phyloP scores from a whole-genome alignment of 2,888 invertebrate genomes.

The Caenorhabditis sinica region DNA sequence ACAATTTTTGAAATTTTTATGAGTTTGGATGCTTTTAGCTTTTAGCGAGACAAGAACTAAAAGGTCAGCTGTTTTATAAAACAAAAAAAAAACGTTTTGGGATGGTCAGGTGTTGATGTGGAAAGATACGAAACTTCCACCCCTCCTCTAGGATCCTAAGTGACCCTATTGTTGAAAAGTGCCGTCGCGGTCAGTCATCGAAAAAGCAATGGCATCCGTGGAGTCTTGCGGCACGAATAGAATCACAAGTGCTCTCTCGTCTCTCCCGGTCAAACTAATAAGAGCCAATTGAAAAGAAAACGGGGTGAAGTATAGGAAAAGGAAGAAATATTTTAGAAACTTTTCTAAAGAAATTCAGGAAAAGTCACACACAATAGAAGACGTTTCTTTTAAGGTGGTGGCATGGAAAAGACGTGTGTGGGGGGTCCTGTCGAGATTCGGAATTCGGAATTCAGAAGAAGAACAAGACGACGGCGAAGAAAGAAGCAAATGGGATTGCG shows the following conservation, averaged over 20 bases:
- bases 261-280: slow-evolving; percentile 58
- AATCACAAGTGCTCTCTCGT: slow-evolving; percentile 58
- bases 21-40: slow-evolving; percentile 22
- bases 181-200: slow-evolving; percentile 13
- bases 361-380: slow-evolving; percentile 54
- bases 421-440: background rate
- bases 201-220: slow-evolving; percentile 46
- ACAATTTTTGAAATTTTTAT: slow-evolving; percentile 47
- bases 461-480: background rate
- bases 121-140: background rate
- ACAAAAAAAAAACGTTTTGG: slow-evolving; percentile 5
- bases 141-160: slow-evolving; percentile 14
- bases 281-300: slow-evolving; percentile 64
- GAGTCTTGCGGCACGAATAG: slow-evolving; percentile 26
- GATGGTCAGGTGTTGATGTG: slow-evolving; percentile 40
- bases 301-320: slow-evolving; percentile 15
- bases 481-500: slow-evolving; percentile 40
- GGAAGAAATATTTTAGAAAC: slow-evolving; percentile 28
- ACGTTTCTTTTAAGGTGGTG: slow-evolving; percentile 37
- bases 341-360: slow-evolving; percentile 49
- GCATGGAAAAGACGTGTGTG: slow-evolving; percentile 33
- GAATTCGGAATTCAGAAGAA: slow-evolving; percentile 46
- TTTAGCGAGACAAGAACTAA: background rate
- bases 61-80: slow-evolving; percentile 56
- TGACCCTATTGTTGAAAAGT: slow-evolving; percentile 44